phyloP scores from a whole-genome alignment of 64 coral and sea anemone genomes.

The Pocillopora verrucosa region DNA sequence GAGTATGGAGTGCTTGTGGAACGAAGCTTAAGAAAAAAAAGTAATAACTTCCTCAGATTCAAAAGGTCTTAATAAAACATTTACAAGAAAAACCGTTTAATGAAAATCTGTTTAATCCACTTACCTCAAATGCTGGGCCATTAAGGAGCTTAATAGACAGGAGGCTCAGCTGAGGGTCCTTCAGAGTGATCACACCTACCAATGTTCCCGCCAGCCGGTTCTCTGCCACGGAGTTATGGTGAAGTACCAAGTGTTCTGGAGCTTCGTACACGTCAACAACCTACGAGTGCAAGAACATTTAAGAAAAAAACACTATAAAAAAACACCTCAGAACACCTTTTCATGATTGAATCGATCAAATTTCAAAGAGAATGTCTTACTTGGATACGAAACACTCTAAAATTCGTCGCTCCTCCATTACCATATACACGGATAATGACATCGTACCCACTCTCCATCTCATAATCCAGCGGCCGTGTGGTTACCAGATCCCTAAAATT shows the following conservation, averaged over 20 bases:
- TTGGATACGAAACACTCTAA: conserved; percentile 56
- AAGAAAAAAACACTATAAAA: neutral
- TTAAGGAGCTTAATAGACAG: conserved; percentile 26
- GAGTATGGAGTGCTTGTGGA: conserved; percentile 29
- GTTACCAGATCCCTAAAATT: conserved; percentile 60
- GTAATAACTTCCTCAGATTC: neutral
- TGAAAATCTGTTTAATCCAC: neutral
- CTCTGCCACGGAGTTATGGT: conserved; percentile 70
- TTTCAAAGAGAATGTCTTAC: conserved; percentile 41
- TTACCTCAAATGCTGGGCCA: conserved; percentile 53
- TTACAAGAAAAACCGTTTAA: too few species aligned
- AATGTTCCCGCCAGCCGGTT: conserved; percentile 36
- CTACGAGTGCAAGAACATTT: neutral
- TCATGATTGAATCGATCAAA: neutral
- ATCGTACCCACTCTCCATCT: conserved; percentile 42
- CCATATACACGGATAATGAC: conserved; percentile 70
- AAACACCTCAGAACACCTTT: neutral
- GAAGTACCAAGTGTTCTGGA: conserved; percentile 73
- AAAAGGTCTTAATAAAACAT: too few species aligned
- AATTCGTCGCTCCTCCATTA: conserved; percentile 67
- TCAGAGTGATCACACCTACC: conserved; percentile 67
- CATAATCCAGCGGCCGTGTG: conserved; percentile 66
- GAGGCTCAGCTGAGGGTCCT: conserved; percentile 56
- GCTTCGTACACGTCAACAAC: conserved; percentile 69
- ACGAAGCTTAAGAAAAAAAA: conserved; percentile 48